These are phyloP conservation scores for Tachuris rubrigastra DNA, from an alignment of 2,113 vertebrate species.

Conservation along the genomic window DNA sequence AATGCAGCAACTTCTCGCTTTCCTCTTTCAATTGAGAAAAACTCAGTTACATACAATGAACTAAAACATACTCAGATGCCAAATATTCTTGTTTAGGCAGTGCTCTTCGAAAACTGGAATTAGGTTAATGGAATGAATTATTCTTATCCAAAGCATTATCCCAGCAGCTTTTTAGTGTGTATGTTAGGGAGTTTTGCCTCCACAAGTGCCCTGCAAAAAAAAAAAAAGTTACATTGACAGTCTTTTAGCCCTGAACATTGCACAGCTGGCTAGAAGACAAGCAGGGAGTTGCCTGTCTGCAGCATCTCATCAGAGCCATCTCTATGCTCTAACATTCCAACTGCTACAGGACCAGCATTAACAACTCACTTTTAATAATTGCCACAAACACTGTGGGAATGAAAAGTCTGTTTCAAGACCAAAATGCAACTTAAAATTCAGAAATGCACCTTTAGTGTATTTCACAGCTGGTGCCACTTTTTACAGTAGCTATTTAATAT, in stretches of 20 bases:
- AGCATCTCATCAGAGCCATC: background rate
- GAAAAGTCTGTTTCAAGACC: background rate
- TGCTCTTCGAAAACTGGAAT: background rate
- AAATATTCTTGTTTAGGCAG: background rate
- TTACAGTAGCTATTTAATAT: background rate
- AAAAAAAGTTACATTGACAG: background rate
- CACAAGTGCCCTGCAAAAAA: background rate
- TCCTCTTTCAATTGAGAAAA: background rate
- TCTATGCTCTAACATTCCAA: background rate
- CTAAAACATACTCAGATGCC: background rate
- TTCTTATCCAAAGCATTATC: background rate
- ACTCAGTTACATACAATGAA: background rate
- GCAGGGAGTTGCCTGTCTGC: background rate
- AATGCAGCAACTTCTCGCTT: background rate
- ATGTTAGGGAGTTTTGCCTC: background rate
- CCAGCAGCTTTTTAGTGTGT: background rate
- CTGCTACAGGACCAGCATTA: background rate
- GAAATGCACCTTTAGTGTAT: background rate
- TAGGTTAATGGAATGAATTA: background rate
- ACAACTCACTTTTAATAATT: background rate
- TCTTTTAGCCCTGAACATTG: background rate
- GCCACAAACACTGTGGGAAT: background rate
- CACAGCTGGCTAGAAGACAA: background rate
- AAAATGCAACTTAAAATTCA: background rate
- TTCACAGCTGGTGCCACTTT: background rate